phyloP scores from a whole-genome alignment of 2,113 vertebrate species.

The Salvelinus fontinalis region DNA sequence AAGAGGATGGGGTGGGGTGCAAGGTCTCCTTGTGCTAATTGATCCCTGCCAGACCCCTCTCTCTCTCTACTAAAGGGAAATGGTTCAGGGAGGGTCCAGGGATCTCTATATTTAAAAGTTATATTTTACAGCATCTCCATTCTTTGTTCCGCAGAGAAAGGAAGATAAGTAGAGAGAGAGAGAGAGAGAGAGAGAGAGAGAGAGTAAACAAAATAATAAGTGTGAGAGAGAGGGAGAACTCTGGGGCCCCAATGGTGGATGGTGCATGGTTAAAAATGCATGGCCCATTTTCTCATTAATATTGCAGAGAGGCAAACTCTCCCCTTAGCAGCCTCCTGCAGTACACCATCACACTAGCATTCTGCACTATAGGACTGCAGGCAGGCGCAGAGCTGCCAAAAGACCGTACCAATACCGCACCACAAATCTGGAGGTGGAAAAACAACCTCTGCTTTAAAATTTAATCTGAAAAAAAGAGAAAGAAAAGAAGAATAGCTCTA shows the following conservation, averaged over 20 bases:
- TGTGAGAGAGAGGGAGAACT: not conserved
- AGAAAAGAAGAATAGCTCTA: not conserved
- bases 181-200: not conserved
- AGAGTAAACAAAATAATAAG: not conserved
- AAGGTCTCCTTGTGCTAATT: too few species aligned
- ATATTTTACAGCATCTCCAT: too few species aligned
- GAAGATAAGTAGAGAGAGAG: too few species aligned
- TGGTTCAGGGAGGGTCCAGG: too few species aligned
- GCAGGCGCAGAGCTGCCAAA: not conserved
- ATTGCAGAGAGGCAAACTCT: constrained; percentile 59
- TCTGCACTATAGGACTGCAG: constrained; percentile 27
- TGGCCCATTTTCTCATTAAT: constrained; percentile 66
- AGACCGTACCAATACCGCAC: not conserved
- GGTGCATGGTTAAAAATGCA: constrained; percentile 60
- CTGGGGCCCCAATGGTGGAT: constrained; percentile 14
- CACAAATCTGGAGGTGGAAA: not conserved
- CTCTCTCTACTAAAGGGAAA: too few species aligned
- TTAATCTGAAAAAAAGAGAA: not conserved
- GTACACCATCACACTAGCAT: constrained; percentile 20
- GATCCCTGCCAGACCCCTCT: too few species aligned
- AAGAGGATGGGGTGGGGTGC: too few species aligned
- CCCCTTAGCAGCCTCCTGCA: constrained; percentile 11
- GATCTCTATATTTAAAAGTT: too few species aligned
- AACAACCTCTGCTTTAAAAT: not conserved
- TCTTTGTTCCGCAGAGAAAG: too few species aligned